A percentile compares a stretch with the other conserved stretches of the same genome.
These are phyloP conservation scores for Thalassaphorura encarpata DNA, from an alignment of 1,140 invertebrate genomes.

Conservation along the genomic window DNA sequence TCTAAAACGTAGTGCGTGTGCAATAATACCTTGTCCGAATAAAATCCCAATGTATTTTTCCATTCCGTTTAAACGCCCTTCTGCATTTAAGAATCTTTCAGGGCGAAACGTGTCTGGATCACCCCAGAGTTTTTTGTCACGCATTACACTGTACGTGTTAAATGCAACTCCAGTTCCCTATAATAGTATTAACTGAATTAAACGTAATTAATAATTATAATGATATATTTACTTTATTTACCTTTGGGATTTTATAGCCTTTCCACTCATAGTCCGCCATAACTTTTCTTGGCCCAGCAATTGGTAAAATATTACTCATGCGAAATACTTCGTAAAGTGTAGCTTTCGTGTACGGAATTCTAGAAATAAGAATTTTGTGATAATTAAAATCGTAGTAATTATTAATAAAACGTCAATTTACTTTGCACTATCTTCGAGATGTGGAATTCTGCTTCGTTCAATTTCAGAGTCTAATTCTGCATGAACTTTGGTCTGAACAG, in stretches of 20 bases:
- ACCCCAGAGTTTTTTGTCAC: no score
- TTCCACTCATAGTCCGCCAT: constrained; percentile 54
- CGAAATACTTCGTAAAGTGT: constrained; percentile 61
- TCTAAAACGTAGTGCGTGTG: no score
- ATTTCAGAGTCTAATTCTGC: constrained; percentile 57
- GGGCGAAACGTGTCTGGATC: no score
- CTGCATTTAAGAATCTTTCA: no score
- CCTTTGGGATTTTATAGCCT: constrained; percentile 65
- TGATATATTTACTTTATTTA: no score
- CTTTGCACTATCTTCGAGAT: not conserved
- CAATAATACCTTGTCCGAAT: no score
- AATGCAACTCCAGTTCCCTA: no score
- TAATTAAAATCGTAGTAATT: not conserved
- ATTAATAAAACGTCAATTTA: not conserved
- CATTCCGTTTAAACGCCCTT: no score
- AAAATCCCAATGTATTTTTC: no score
- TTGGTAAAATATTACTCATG: constrained; percentile 63
- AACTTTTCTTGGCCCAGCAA: constrained; percentile 65
- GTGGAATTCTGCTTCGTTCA: not conserved
- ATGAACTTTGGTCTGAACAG: constrained; percentile 65
- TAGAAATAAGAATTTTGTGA: constrained; percentile 35
- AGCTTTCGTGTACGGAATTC: constrained; percentile 67
- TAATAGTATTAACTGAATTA: no score
- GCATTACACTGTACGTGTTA: no score
- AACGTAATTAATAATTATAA: no score